A percentile compares a stretch with the other conserved stretches of the same genome.
Conservation (phyloP, 2,797 vertebrate genomes). For the Rachycentron canadum region DNA sequence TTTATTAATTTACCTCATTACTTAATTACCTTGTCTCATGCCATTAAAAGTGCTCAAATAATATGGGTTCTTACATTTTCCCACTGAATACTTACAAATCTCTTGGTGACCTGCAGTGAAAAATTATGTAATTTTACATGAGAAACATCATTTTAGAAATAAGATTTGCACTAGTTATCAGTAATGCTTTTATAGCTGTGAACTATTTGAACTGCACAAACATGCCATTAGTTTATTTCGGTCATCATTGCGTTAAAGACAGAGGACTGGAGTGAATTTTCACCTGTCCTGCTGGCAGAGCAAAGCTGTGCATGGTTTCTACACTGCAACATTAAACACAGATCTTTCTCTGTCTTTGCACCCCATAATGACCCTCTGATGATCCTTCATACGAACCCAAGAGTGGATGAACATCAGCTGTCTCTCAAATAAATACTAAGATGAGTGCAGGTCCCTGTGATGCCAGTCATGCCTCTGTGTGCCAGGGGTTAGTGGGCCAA, state of each 20-base stretch:
- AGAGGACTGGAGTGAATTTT: neutral
- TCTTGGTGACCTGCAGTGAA: constrained; percentile 14
- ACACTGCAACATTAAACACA: neutral
- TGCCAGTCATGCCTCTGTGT: constrained; percentile 37
- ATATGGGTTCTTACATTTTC: constrained; percentile 3
- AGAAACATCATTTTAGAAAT: constrained; percentile 5
- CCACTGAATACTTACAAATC: constrained; percentile 11
- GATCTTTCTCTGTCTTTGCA: neutral
- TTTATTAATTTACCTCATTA: neutral
- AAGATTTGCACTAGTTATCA: neutral
- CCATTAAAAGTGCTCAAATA: neutral
- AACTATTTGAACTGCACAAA: constrained; percentile 57
- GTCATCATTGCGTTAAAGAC: constrained; percentile 2
- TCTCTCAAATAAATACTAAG: constrained; percentile 33
- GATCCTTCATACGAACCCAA: neutral
- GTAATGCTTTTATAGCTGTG: constrained; percentile 22
- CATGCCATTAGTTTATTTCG: constrained; percentile 13
- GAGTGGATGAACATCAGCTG: constrained; percentile 12
- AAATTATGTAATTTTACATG: constrained; percentile 19
- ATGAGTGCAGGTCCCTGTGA: constrained; percentile 27
- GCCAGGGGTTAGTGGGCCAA: constrained; percentile 65
- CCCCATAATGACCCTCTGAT: neutral
- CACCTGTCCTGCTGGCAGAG: neutral
- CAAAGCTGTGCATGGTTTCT: neutral
- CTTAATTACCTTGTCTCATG: neutral